These are phyloP conservation scores for Riparia riparia DNA, from an alignment of 2,113 vertebrate species.

Conservation along the genomic window DNA sequence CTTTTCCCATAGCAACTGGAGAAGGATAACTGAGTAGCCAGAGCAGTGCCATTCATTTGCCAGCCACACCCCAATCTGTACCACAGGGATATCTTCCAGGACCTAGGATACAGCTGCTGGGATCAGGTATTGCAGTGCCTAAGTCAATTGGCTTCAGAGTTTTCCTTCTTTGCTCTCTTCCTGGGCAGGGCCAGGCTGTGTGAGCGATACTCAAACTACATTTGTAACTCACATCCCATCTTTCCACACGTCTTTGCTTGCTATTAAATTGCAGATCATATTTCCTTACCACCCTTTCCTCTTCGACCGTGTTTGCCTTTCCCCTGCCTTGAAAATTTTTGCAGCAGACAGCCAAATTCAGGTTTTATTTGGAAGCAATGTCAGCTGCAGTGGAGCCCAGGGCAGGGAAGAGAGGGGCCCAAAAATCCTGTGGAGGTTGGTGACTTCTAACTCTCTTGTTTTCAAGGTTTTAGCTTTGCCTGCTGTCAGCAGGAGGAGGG, in stretches of 20 bases:
- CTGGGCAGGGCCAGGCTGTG: not conserved
- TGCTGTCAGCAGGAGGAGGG: not conserved
- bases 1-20: not conserved
- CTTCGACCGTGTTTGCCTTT: not conserved
- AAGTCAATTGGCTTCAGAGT: not conserved
- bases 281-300: not conserved
- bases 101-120: not conserved
- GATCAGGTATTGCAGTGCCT: not conserved
- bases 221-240: not conserved
- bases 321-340: not conserved
- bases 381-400: not conserved
- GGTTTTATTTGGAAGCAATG: not conserved
- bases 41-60: not conserved
- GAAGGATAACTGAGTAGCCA: slow-evolving; percentile 15
- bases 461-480: not conserved
- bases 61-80: rapidly evolving
- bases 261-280: not conserved
- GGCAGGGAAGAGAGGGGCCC: not conserved
- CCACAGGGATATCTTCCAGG: not conserved
- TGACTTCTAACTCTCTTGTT: not conserved
- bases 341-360: not conserved
- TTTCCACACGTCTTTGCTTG: not conserved
- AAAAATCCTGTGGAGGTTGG: not conserved
- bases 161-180: not conserved
- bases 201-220: not conserved